A percentile compares a stretch with the other conserved stretches of the same genome.
Conservation (phyloP, 1,140 invertebrate genomes). For the Augochlora pura region DNA sequence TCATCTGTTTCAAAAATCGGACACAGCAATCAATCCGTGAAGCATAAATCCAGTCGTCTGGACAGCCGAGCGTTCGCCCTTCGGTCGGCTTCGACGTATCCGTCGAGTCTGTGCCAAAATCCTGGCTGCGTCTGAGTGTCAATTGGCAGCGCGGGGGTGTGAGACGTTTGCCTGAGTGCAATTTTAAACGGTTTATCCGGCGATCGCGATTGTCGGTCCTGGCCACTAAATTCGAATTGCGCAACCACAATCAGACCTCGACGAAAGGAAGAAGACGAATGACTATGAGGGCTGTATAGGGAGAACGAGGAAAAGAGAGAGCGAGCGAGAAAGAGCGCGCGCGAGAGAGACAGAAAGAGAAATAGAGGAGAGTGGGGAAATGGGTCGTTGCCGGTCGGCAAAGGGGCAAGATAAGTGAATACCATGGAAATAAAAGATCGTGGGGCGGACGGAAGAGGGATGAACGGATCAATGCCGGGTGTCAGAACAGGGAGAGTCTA, state of each 20-base stretch:
- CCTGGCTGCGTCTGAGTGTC: background rate
- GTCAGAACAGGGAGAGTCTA: constrained; percentile 1
- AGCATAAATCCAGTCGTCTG: too few species aligned
- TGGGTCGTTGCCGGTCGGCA: background rate
- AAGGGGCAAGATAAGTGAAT: constrained; percentile 13
- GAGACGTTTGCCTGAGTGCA: too few species aligned
- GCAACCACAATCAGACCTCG: background rate
- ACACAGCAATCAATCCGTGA: too few species aligned
- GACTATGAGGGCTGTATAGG: too few species aligned
- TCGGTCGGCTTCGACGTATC: too few species aligned
- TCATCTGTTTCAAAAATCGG: too few species aligned
- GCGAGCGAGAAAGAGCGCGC: too few species aligned
- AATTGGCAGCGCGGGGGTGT: background rate
- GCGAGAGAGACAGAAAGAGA: too few species aligned
- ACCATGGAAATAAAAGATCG: constrained; percentile 12
- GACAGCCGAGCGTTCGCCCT: too few species aligned
- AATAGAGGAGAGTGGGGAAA: background rate
- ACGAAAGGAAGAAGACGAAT: background rate
- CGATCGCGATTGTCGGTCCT: background rate
- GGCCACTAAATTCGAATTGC: background rate
- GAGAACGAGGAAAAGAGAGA: background rate
- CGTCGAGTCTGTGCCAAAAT: too few species aligned
- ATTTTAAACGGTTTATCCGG: background rate
- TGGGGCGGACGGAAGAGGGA: background rate
- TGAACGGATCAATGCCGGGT: background rate